Base-by-base conservation (phyloP, 2,888 invertebrate species). In the Sinelater perroti region DNA sequence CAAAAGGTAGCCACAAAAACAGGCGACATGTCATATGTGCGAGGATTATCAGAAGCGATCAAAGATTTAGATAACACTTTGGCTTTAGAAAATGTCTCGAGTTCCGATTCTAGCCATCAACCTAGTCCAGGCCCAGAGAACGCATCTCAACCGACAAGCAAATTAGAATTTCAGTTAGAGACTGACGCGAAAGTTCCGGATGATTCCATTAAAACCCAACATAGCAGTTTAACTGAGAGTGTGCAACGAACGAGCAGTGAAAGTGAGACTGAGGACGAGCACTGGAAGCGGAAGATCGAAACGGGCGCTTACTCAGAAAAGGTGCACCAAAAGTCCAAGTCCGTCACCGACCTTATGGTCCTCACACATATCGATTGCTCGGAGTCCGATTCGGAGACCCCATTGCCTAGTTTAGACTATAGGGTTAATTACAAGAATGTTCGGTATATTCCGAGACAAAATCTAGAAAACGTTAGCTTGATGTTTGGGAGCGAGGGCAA, bases 301-400 rank as follows among this genome's bases (percentile, higher is more conserved):
- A 76, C 82, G 17, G 84, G 83, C 1, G 83, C 81, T 35, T 82
- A 83, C 56, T 81, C 84, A 0, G 85, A 85, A 68, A 85, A 86
- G 73, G 86, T 87, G 1, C 81, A 83, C 60, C 82, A 85, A 63
- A 87, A 87, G 71, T 87, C 87, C 0, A 83, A 84, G 70, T 87
- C 86, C 42, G 86, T 87, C 0, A 84, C 87, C 5, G 87, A 87
- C 75, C 75, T 87, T 17, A 86, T 87, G 86, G 79, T 86, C 24
- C 74, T 87, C 31, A 87, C 87, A 8, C 87, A 87, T 64, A 86
- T 87, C 13, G 87, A 87, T 66, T 80, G 78, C 60, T 83, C 84
- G 2, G 85, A 85, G 69, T 83, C 84, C 3, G 85, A 85, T 62
- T 82, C 82, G 0, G 83, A 84, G 62, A 77, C 79, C 5, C 77